Conservation (phyloP, 2,113 vertebrate species). For the Pseudopodoces humilis region DNA sequence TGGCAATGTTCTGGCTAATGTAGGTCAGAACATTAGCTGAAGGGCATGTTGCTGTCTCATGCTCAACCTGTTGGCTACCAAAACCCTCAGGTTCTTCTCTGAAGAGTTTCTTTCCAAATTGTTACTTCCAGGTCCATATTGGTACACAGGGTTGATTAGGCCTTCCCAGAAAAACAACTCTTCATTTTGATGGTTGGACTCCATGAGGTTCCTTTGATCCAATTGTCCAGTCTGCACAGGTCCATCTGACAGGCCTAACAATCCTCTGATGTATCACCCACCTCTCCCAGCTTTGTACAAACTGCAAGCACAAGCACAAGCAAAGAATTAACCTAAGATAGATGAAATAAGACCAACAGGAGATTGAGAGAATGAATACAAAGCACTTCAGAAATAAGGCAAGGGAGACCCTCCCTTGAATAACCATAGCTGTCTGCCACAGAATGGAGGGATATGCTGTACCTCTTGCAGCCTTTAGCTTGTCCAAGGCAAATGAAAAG, state of each 20-base stretch:
- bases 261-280: neutral
- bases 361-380: neutral
- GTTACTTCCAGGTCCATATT: rapidly evolving
- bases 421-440: neutral
- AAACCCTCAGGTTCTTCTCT: neutral
- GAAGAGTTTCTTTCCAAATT: neutral
- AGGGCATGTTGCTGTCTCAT: neutral
- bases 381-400: neutral
- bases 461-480: neutral
- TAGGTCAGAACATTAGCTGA: neutral
- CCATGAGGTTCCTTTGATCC: neutral
- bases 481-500: neutral
- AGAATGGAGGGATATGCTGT: neutral
- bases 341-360: neutral
- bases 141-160: neutral
- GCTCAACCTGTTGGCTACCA: neutral
- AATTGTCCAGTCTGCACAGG: neutral
- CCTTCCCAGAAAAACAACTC: neutral
- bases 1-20: neutral
- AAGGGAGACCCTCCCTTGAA: neutral
- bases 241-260: neutral
- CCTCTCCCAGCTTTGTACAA: neutral
- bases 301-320: neutral
- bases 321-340: neutral
- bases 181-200: neutral